Evolutionary conservation across 2,113 vertebrate genomes (phyloP).

Genomic region (Perca flavescens): DNA sequence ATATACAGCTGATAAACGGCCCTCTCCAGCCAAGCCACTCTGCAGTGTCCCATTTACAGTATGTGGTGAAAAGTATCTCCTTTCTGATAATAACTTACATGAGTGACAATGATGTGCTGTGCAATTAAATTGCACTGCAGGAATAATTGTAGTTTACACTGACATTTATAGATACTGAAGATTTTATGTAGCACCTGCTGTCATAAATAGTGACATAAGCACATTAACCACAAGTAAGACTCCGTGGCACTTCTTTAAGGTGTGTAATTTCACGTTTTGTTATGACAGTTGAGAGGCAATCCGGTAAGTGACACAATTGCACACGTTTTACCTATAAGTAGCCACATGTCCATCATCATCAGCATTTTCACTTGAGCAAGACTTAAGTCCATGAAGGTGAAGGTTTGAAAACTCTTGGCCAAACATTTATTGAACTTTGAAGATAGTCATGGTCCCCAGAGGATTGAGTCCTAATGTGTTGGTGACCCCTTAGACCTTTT

Average conservation of each 20-base stretch:
- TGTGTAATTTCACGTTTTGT: not conserved
- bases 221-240: conserved; percentile 3
- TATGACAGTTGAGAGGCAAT: not conserved
- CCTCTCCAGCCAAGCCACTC: conserved; percentile 30
- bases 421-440: not conserved
- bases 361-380: not conserved
- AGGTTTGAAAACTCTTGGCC: not conserved
- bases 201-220: not conserved
- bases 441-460: not conserved
- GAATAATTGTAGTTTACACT: conserved; percentile 40
- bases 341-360: not conserved
- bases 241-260: not conserved
- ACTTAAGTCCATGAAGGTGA: not conserved
- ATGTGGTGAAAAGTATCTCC: conserved; percentile 41
- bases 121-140: conserved; percentile 47
- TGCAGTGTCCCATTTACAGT: conserved; percentile 13
- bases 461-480: not conserved
- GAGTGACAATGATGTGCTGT: conserved; percentile 32
- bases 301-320: too few species aligned
- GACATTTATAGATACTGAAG: conserved; percentile 37
- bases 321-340: not conserved
- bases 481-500: not conserved
- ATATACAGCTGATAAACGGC: conserved; percentile 36
- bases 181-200: conserved; percentile 47
- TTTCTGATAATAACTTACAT: conserved; percentile 44